Conservation (phyloP, 2,888 invertebrate species). For the Hylaea fasciaria region DNA sequence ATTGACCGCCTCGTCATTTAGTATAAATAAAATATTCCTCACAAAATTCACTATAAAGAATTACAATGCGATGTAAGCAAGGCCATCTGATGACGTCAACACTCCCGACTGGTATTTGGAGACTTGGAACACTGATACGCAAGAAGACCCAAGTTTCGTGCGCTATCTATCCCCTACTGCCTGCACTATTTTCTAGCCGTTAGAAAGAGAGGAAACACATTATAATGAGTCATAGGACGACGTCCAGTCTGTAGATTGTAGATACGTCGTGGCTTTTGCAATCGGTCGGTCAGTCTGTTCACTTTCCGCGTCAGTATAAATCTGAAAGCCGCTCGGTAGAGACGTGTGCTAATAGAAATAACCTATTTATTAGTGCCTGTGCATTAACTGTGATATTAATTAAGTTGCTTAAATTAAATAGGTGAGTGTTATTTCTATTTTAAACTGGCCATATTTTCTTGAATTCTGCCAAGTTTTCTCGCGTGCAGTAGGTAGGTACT, state of each 20-base stretch:
- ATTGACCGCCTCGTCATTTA: too few relatives aligned
- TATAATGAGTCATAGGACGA: constrained; percentile 14
- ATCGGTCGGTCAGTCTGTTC: not conserved
- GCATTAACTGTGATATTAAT: constrained; percentile 51
- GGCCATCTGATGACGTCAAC: constrained; percentile 17
- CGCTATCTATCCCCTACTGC: constrained; percentile 5
- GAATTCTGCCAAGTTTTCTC: too few relatives aligned
- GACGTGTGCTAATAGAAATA: constrained; percentile 32
- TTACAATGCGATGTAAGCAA: not conserved
- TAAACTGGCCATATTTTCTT: too few relatives aligned
- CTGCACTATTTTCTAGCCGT: not conserved
- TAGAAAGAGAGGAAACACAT: constrained; percentile 17
- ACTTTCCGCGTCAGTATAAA: constrained; percentile 38
- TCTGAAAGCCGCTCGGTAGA: constrained; percentile 18
- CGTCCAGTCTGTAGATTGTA: constrained; percentile 2
- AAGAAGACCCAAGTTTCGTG: not conserved
- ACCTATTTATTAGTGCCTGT: constrained; percentile 30
- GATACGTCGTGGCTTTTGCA: not conserved
- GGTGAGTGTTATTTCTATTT: constrained; percentile 35
- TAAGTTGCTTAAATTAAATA: constrained; percentile 34
- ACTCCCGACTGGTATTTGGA: constrained; percentile 5
- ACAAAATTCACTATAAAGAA: too few relatives aligned
- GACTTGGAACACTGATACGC: not conserved
- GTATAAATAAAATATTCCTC: too few relatives aligned
- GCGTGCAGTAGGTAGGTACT: too few relatives aligned